A percentile compares a stretch with the other conserved stretches of the same genome.
phyloP scores from a whole-genome alignment of 2,113 vertebrate genomes.

The Chamaea fasciata region DNA sequence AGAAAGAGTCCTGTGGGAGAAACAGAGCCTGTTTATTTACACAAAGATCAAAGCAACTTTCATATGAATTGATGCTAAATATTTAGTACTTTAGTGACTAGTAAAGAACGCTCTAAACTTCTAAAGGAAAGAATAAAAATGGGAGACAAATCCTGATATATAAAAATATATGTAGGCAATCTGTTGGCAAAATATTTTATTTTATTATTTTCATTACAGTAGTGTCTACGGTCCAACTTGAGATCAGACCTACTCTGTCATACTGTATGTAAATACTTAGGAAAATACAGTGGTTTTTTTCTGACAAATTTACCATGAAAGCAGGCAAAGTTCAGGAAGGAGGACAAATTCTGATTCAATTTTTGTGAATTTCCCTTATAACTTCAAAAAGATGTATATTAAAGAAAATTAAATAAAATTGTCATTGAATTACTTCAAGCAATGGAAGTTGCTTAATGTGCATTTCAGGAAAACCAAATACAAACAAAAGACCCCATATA shows the following conservation, averaged over 20 bases:
- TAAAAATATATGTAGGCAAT: background rate
- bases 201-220: background rate
- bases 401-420: background rate
- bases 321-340: background rate
- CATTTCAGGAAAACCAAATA: background rate
- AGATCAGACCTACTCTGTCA: background rate
- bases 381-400: background rate
- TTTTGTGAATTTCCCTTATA: background rate
- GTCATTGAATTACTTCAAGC: background rate
- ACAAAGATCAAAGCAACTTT: slow-evolving; percentile 69
- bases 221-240: background rate
- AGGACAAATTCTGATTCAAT: background rate
- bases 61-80: slow-evolving; percentile 59
- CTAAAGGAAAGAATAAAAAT: slow-evolving; percentile 30
- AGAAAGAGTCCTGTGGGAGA: slow-evolving; percentile 57
- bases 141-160: background rate
- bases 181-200: background rate
- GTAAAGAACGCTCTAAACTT: slow-evolving; percentile 34
- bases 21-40: slow-evolving; percentile 72
- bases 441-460: background rate
- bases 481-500: background rate
- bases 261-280: background rate
- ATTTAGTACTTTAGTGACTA: slow-evolving; percentile 58
- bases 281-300: background rate
- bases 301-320: background rate